Evolutionary conservation across 37 sponge, comb jelly and placozoan species (phyloP).

Genomic region (Chondrilla cf. caribensis): DNA sequence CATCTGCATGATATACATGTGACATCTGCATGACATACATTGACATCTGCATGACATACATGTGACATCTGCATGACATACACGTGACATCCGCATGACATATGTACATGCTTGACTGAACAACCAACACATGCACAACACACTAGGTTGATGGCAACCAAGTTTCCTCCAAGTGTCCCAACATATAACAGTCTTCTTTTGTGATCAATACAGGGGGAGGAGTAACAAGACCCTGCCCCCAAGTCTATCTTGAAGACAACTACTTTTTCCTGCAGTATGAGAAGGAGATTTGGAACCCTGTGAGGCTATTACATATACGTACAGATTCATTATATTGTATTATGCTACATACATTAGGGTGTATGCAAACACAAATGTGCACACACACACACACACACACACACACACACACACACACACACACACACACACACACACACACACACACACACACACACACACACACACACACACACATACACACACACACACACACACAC

Average conservation of each 20-base stretch:
- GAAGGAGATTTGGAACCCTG: background rate
- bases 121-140: too few relatives aligned
- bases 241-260: conserved; percentile 29
- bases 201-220: conserved; percentile 58
- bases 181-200: conserved; percentile 25
- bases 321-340: too few relatives aligned
- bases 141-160: conserved; percentile 53
- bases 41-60: too few relatives aligned
- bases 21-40: background rate
- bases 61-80: background rate
- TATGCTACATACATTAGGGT: too few relatives aligned
- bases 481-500: background rate
- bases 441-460: too few relatives aligned
- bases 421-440: too few relatives aligned
- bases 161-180: conserved; percentile 68
- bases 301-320: too few relatives aligned
- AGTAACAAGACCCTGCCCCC: conserved; percentile 80
- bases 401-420: too few relatives aligned
- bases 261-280: conserved; percentile 16
- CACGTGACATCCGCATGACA: background rate
- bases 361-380: too few relatives aligned
- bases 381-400: too few relatives aligned
- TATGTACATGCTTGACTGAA: too few relatives aligned
- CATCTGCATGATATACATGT: background rate
- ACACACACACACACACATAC: background rate